These are phyloP conservation scores for Lepidocolaptes lacrymiger DNA, from an alignment of 2,797 vertebrate species.

Conservation along the genomic window DNA sequence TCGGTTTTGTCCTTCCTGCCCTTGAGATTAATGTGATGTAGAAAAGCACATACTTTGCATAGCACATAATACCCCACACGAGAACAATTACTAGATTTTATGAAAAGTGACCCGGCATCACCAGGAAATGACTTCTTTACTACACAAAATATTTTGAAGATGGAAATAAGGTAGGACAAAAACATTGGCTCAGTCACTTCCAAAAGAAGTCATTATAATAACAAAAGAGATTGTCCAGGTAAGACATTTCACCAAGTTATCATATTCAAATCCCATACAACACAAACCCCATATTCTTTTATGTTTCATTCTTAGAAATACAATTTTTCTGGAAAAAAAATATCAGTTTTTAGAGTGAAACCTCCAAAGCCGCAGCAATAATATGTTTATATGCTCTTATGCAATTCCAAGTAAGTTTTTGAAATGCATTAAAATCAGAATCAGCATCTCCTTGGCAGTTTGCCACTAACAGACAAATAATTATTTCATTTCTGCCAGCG, in stretches of 20 bases:
- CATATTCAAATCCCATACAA: not conserved
- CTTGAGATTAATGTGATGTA: not conserved
- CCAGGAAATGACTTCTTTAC: not conserved
- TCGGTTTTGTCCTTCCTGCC: not conserved
- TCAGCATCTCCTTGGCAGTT: not conserved
- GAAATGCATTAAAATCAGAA: not conserved
- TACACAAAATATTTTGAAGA: not conserved
- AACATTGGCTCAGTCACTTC: not conserved
- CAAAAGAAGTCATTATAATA: not conserved
- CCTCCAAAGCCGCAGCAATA: not conserved
- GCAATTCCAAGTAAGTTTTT: not conserved
- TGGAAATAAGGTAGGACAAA: not conserved
- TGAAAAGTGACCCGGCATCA: not conserved
- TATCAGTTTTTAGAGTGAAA: not conserved
- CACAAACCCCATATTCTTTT: not conserved
- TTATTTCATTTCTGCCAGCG: not conserved
- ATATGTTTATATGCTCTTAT: not conserved
- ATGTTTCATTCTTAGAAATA: not conserved
- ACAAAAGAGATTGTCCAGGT: not conserved
- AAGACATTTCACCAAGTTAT: not conserved
- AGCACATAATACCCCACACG: not conserved
- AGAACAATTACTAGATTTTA: not conserved
- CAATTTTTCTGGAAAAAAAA: no score
- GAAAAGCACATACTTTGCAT: not conserved
- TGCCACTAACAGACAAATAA: not conserved